Conservation (phyloP, 2,888 invertebrate genomes). For the Pinctada fucata region DNA sequence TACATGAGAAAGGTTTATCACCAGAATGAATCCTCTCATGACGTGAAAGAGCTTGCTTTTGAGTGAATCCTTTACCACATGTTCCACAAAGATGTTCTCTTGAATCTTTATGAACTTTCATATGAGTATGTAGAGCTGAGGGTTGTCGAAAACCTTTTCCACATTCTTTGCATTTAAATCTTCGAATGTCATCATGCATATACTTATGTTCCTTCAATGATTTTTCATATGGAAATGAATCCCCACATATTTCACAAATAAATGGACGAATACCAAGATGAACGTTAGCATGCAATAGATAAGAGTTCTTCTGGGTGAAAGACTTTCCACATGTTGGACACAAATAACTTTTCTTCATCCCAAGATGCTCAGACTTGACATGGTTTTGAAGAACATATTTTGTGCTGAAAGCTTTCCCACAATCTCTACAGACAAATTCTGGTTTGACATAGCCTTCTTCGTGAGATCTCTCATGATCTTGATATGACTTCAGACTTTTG, state of each 20-base stretch:
- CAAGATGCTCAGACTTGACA: constrained; percentile 65
- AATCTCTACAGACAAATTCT: constrained; percentile 61
- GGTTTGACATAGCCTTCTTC: constrained; percentile 61
- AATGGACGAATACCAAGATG: constrained; percentile 67
- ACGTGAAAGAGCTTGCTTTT: constrained; percentile 76
- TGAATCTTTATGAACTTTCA: constrained; percentile 75
- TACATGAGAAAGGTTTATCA: constrained; percentile 75
- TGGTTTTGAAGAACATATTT: constrained; percentile 64
- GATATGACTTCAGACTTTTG: constrained; percentile 56
- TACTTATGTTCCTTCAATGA: constrained; percentile 70
- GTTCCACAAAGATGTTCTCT: constrained; percentile 74
- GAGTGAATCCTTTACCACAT: constrained; percentile 77
- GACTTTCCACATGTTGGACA: constrained; percentile 68
- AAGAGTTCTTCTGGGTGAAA: constrained; percentile 65
- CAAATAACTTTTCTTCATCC: constrained; percentile 60
- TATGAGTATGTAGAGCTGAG: constrained; percentile 75
- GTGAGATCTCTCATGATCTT: constrained; percentile 60
- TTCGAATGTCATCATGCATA: constrained; percentile 70
- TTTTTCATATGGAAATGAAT: constrained; percentile 66
- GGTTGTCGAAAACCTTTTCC: constrained; percentile 74
- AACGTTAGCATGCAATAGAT: constrained; percentile 65
- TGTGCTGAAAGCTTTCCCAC: constrained; percentile 64
- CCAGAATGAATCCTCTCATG: constrained; percentile 78
- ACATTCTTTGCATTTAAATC: constrained; percentile 75
- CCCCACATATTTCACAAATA: constrained; percentile 67